Conservation (phyloP, 2,888 invertebrate species). For the Ecdyonurus torrentis region DNA sequence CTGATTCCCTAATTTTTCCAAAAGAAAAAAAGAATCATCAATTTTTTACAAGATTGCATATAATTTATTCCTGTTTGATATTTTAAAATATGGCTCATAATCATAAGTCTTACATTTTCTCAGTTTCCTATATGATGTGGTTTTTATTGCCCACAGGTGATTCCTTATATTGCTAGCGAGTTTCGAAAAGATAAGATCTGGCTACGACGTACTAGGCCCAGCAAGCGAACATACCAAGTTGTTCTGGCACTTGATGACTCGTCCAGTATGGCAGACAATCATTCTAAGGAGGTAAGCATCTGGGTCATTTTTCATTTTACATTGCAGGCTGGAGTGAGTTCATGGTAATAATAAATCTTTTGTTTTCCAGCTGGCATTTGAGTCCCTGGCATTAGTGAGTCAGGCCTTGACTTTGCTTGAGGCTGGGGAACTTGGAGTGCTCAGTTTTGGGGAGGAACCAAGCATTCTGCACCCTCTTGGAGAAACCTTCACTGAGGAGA, state of each 20-base stretch:
- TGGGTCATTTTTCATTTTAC: not conserved
- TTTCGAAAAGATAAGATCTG: slow-evolving; percentile 99
- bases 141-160: slow-evolving; percentile 37
- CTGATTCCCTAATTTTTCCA: no score
- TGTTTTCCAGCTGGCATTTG: slow-evolving; percentile 65
- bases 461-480: slow-evolving; percentile 74
- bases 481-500: slow-evolving; percentile 72
- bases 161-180: slow-evolving; percentile 97
- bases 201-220: slow-evolving; percentile 88
- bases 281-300: slow-evolving; percentile 41
- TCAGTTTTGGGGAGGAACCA: slow-evolving; percentile 78
- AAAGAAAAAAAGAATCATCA: no score
- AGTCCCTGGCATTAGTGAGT: slow-evolving; percentile 79
- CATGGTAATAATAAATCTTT: not conserved
- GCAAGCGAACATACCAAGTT: slow-evolving; percentile 90
- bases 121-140: no score
- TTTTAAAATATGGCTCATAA: no score
- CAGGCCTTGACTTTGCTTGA: slow-evolving; percentile 82
- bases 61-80: no score
- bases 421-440: slow-evolving; percentile 79
- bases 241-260: slow-evolving; percentile 95
- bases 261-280: slow-evolving; percentile 73
- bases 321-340: no score
- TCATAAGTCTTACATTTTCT: no score
- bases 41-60: no score